Percentiles rank a stretch among this genome's conserved stretches.
Evolutionary conservation across 2,797 vertebrate species (phyloP).

Genomic region (Brachymystax lenok): DNA sequence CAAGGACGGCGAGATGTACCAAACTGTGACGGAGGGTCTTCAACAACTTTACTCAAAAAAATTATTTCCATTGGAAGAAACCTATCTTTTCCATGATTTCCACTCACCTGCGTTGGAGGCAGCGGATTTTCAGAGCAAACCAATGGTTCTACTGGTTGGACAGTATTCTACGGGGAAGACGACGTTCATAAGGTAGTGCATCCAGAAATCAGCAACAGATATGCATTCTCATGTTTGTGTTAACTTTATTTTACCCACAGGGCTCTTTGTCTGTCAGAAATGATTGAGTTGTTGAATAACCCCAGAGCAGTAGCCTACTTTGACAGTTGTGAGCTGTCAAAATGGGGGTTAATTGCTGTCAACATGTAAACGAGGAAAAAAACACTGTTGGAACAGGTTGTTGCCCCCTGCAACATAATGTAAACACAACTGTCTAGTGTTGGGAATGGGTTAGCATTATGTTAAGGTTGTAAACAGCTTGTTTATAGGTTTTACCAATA

Average conservation of each 20-base stretch:
- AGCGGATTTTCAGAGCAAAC: conserved; percentile 95
- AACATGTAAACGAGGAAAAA: neutral
- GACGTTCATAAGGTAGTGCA: conserved; percentile 90
- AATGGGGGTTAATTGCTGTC: neutral
- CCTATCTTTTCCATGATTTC: conserved; percentile 96
- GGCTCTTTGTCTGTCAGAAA: neutral
- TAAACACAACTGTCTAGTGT: neutral
- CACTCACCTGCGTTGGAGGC: conserved; percentile 93
- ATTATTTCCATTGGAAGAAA: conserved; percentile 92
- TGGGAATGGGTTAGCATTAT: neutral
- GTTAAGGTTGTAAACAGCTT: neutral
- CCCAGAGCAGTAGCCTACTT: neutral
- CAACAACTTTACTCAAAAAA: conserved; percentile 88
- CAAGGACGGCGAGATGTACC: conserved; percentile 84
- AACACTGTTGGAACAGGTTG: neutral
- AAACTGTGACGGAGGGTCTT: conserved; percentile 91
- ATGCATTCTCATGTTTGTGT: neutral
- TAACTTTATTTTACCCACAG: neutral
- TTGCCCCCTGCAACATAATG: neutral
- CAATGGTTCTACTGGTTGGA: conserved; percentile 94
- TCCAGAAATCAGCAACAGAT: too few relatives aligned
- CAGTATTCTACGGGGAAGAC: conserved; percentile 98
- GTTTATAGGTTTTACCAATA: neutral
- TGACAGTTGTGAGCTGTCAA: neutral
- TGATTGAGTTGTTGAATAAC: neutral